phyloP scores from a whole-genome alignment of 2,888 invertebrate species.

The Steinernema scapterisci region DNA sequence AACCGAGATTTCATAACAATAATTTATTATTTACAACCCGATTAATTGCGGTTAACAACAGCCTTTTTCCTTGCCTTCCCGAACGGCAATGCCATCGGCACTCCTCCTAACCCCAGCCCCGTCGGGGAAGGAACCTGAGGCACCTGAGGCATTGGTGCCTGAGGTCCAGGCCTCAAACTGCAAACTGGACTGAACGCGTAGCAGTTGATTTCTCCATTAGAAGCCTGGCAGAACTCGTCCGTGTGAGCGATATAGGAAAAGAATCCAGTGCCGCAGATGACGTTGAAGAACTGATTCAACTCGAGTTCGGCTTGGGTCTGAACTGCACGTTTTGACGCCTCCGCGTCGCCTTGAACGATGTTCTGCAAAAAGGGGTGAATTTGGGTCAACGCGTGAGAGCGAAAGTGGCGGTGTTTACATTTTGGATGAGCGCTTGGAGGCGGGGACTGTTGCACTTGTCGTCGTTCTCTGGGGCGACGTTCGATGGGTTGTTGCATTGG shows the following conservation, averaged over 20 bases:
- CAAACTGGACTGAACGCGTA: conserved; percentile 61
- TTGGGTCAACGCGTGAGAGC: neutral
- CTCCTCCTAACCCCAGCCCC: neutral
- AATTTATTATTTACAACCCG: conserved; percentile 31
- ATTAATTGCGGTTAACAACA: conserved; percentile 14
- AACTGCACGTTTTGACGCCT: conserved; percentile 60
- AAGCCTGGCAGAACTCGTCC: conserved; percentile 58
- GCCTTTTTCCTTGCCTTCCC: conserved; percentile 15
- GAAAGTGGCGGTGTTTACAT: conserved; percentile 41
- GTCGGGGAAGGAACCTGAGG: neutral
- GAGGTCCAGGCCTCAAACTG: neutral
- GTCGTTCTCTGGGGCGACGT: conserved; percentile 37
- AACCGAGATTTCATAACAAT: too few relatives aligned
- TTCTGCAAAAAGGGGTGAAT: conserved; percentile 35
- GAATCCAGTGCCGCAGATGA: conserved; percentile 67
- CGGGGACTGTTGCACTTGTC: conserved; percentile 64
- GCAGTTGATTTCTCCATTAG: conserved; percentile 51
- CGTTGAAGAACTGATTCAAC: conserved; percentile 58
- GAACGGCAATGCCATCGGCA: conserved; percentile 6
- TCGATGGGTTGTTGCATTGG: neutral
- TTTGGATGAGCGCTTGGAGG: conserved; percentile 55
- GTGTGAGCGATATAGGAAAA: conserved; percentile 66
- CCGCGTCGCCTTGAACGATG: conserved; percentile 53
- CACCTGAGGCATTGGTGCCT: conserved; percentile 4
- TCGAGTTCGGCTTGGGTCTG: conserved; percentile 60